Base-by-base conservation (phyloP, 2,888 invertebrate genomes). In the Hoplodrina ambigua region DNA sequence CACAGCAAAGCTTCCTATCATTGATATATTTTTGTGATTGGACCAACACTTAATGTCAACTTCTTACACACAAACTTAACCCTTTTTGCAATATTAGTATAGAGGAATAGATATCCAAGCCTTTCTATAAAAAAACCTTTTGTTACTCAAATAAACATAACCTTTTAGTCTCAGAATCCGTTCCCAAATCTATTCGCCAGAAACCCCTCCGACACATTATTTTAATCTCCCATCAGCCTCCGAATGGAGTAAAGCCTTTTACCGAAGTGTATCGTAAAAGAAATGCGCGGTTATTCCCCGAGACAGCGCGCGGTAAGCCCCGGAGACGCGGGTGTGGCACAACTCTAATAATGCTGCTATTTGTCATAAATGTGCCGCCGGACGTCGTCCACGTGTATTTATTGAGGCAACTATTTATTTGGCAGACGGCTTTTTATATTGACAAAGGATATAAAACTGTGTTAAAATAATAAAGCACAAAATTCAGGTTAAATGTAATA, bases 241-340 rank as follows among this genome's bases (percentile, higher is more conserved):
- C 30, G 25, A 67, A 49, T 67, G 33, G 19, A 50, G 61, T 61
- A 62, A 76, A 73, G 53, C 71, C 55, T 25, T 58, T 44, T 30
- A 1, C 44, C 25, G 25, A 20, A 64, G 41, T 60, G 54, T 60
- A 62, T 63, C 63, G 60, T 63, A 64, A 80, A 79, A 63, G 46
- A 46, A 56, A 46, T 33, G 46, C 20, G 58, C 15, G 17, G 41
- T 49, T 64, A 76, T 71, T 65, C 50, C 44, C 64, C 50, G 44
- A 46, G 81, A 76, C 81, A 65, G 71, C 44, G 17, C n/a, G 25
- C 49, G 49, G 56, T 67, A 71, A 80, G 71, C 78, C 52, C 52
- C 57, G 25, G 33, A 11, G 63, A 66, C 50, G 70, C 30, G 60
- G 66, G 70, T 54, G n/a, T n/a, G 10, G 20, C 25, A 13, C 25